Evolutionary conservation across 1,140 invertebrate genomes (phyloP).

Genomic region (Drosophila nigromelanica): DNA sequence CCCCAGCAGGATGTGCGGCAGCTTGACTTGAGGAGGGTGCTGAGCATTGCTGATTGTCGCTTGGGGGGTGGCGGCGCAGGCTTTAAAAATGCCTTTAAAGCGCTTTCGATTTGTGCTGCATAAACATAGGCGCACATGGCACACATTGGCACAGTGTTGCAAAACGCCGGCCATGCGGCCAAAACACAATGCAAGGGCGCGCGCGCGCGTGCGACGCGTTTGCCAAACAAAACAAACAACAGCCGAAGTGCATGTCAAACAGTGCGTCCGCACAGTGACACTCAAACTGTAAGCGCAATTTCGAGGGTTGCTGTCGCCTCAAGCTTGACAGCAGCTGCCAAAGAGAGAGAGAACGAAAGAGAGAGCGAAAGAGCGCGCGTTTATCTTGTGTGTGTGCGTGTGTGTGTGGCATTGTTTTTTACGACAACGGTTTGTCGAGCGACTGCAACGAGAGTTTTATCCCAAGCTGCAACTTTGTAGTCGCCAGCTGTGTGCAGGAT

Average conservation of each 20-base stretch:
- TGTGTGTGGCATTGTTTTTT: conserved; percentile 36
- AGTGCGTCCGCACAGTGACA: neutral
- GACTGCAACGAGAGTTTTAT: conserved; percentile 29
- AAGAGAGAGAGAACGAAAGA: conserved; percentile 2
- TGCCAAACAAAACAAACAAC: conserved; percentile 51
- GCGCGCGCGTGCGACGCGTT: conserved; percentile 14
- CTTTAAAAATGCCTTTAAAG: conserved; percentile 33
- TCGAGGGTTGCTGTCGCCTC: conserved; percentile 43
- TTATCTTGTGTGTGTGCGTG: conserved; percentile 1
- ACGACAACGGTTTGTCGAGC: conserved; percentile 15
- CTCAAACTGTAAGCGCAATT: conserved; percentile 44
- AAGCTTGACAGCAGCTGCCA: conserved; percentile 43
- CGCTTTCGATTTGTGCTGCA: conserved; percentile 27
- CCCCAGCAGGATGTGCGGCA: conserved; percentile 11
- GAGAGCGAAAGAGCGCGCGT: conserved; percentile 11
- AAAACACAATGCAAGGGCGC: conserved; percentile 23
- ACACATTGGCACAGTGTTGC: conserved; percentile 51
- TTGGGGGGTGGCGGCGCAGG: conserved; percentile 2
- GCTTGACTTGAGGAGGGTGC: neutral
- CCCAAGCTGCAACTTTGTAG: conserved; percentile 20
- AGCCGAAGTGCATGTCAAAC: conserved; percentile 33
- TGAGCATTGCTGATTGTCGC: neutral
- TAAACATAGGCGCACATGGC: conserved; percentile 58
- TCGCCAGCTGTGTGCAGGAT: conserved; percentile 49
- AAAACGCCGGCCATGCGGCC: conserved; percentile 30